A percentile compares a stretch with the other conserved stretches of the same genome.
Conservation (phyloP, 2,888 invertebrate genomes). For the Quadriops clusia region DNA sequence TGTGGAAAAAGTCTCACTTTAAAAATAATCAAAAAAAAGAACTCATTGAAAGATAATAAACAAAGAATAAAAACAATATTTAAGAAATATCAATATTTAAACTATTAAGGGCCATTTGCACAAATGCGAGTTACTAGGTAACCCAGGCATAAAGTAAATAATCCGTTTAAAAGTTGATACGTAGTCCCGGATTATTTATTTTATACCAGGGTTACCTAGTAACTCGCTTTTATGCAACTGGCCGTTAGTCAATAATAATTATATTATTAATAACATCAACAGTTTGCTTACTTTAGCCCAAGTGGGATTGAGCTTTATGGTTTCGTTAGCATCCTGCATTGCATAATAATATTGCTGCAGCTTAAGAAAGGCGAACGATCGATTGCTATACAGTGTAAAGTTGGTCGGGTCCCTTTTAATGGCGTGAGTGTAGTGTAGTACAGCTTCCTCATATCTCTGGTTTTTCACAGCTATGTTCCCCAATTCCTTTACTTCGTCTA, state of each 20-base stretch:
- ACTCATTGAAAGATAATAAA: background rate
- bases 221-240: no score
- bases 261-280: no score
- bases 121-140: no score
- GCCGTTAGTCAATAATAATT: no score
- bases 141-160: no score
- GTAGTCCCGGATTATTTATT: no score
- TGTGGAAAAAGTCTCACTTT: slow-evolving; percentile 30
- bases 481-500: slow-evolving; percentile 54
- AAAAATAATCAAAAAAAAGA: no score
- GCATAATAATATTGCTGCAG: slow-evolving; percentile 65
- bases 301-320: slow-evolving; percentile 58
- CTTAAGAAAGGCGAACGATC: slow-evolving; percentile 69
- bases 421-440: slow-evolving; percentile 68
- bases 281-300: slow-evolving; percentile 77
- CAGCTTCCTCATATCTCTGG: slow-evolving; percentile 61
- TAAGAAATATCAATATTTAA: no score
- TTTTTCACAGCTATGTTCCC: slow-evolving; percentile 68
- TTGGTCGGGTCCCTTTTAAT: slow-evolving; percentile 62
- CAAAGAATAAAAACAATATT: no score
- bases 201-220: no score
- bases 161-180: no score
- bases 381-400: slow-evolving; percentile 63
- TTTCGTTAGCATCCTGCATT: slow-evolving; percentile 65
- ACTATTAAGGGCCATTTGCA: no score